Evolutionary conservation across 2,113 vertebrate species (phyloP).

Genomic region (Elephas maximus): DNA sequence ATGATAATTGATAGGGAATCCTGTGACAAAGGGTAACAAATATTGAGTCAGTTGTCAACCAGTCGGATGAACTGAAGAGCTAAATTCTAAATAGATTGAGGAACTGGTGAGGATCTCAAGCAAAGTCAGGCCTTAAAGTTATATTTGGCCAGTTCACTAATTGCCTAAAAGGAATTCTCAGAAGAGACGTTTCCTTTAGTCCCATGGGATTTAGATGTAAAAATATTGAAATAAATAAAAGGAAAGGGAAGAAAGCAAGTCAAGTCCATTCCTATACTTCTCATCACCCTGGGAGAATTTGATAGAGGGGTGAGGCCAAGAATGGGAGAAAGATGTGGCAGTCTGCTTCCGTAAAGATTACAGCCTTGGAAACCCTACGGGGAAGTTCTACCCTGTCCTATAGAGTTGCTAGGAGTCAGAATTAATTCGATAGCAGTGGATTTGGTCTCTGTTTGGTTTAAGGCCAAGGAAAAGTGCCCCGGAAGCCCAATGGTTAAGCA

Average conservation of each 20-base stretch:
- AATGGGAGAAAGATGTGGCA: no score
- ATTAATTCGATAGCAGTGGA: no score
- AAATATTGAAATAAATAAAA: neutral
- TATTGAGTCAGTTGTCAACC: neutral
- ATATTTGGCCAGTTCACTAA: neutral
- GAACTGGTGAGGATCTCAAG: neutral
- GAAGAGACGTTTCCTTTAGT: slow-evolving; percentile 8
- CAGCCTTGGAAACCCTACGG: no score
- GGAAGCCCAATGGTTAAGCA: neutral
- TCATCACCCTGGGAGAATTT: slow-evolving; percentile 9
- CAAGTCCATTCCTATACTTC: neutral
- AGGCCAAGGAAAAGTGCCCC: neutral
- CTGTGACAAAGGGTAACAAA: neutral
- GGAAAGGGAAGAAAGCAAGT: neutral
- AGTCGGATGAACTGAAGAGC: neutral
- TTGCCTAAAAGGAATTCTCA: neutral
- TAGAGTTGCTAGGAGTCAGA: no score
- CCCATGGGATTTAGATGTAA: neutral
- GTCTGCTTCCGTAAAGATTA: no score
- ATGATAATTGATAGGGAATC: neutral
- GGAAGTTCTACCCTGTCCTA: no score
- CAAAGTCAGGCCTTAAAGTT: neutral
- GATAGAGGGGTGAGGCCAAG: neutral
- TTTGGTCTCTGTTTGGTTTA: no score
- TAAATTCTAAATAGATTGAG: slow-evolving; percentile 25